Base-by-base conservation (phyloP, 2,888 invertebrate species). In the Axea sp. region DNA sequence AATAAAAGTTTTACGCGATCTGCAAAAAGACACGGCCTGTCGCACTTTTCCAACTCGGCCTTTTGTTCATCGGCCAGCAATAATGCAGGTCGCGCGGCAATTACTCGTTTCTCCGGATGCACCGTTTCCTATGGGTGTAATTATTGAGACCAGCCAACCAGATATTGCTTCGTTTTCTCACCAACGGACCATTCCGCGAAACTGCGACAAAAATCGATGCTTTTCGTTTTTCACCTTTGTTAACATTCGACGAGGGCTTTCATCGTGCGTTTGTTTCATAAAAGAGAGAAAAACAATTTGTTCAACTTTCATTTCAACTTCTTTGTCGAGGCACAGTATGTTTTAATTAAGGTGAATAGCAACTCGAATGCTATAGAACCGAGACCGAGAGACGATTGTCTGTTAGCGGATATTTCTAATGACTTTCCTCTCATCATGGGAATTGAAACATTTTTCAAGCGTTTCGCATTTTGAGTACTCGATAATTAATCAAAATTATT, bases 31-130 rank as follows among this genome's bases (percentile, higher is more conserved):
- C 37, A 57, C 41, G 31, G 39, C 1, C 19, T 33, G 60, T 68
- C 51, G 33, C 68, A 33, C 67, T 41, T 49, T 19, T 26, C 30
- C 22, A 30, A 7, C 30, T 26, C 30, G 30, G 28, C 35, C 60
- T 60, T 69, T 69, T 69, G 69, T 45, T 69, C 53, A 28, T 39
- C 39, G 9, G 33, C 22, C 35, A 15, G 39, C 47, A 35, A 47
- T 60, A 69, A 60, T 45, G 51, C 45, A 31, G 30, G 31, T 31
- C 51, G 41, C 55, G 47, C 45, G 30, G 62, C 55, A 57, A 68
- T 71, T 64, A 64, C 57, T 64, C 37, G 55, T 47, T 57, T 41
- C 71, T 49, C 71, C 71, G 71, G 64, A 71, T 71, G 47, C 64
- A 41, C 14, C 57, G 49, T 64, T 71, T 71, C 62, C 71, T 71